Conservation (phyloP, 2,113 vertebrate species). For the Antennarius striatus region DNA sequence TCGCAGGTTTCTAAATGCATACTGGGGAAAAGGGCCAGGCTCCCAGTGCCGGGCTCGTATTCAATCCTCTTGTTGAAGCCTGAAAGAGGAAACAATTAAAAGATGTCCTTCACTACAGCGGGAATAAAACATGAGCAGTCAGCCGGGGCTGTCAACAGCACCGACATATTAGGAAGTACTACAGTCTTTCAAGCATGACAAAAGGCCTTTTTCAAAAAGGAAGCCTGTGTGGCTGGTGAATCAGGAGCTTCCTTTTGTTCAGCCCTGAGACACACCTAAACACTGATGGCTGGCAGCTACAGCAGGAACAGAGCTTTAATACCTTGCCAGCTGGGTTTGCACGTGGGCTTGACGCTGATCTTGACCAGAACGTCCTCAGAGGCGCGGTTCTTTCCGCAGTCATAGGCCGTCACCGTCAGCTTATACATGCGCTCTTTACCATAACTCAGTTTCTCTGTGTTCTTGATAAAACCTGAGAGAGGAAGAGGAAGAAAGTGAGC, state of each 20-base stretch:
- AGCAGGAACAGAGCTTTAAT: conserved; percentile 23
- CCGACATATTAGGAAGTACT: conserved; percentile 25
- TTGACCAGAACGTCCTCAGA: conserved; percentile 93
- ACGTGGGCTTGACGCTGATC: conserved; percentile 93
- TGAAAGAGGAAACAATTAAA: conserved; percentile 58
- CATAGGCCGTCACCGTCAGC: conserved; percentile 93
- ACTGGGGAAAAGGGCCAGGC: conserved; percentile 89
- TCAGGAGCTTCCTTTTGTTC: neutral
- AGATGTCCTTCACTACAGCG: conserved; percentile 18
- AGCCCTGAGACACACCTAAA: conserved; percentile 37
- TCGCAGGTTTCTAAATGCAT: conserved; percentile 94
- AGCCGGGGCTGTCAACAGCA: conserved; percentile 18
- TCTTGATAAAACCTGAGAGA: conserved; percentile 90
- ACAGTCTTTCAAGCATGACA: conserved; percentile 5
- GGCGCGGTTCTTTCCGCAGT: conserved; percentile 96
- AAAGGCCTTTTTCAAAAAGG: conserved; percentile 9
- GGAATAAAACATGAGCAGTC: conserved; percentile 5
- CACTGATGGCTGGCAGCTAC: neutral
- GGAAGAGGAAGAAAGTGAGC: neutral
- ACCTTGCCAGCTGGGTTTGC: conserved; percentile 98
- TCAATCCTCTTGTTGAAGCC: conserved; percentile 94
- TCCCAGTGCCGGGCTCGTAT: conserved; percentile 95
- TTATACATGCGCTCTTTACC: conserved; percentile 94
- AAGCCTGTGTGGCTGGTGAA: neutral
- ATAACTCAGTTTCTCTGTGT: conserved; percentile 93